These are phyloP conservation scores for Tetranychus urticae DNA, from an alignment of 1,140 invertebrate genomes.

Conservation along the genomic window DNA sequence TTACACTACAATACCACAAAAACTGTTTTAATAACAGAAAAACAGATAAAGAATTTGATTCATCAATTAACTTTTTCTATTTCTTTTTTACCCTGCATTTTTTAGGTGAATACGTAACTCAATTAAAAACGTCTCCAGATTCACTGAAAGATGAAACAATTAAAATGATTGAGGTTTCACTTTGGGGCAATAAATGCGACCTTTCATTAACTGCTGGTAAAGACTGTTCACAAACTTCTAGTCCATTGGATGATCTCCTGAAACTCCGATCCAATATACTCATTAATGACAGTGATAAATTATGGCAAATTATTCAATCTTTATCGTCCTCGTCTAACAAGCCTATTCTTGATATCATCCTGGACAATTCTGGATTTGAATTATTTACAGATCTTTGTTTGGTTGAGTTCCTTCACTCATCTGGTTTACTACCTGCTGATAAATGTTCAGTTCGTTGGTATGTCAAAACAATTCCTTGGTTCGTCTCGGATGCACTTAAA, in stretches of 20 bases:
- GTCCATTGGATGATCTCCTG: conserved; percentile 36
- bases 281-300: conserved; percentile 29
- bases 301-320: conserved; percentile 8
- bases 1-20: too few relatives aligned
- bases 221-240: conserved; percentile 25
- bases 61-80: background rate
- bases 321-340: background rate
- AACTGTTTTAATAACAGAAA: too few relatives aligned
- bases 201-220: conserved; percentile 54
- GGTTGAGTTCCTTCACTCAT: conserved; percentile 44
- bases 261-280: conserved; percentile 40
- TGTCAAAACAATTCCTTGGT: conserved; percentile 82
- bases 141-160: background rate
- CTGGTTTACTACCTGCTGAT: conserved; percentile 29
- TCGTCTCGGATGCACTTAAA: conserved; percentile 64
- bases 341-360: conserved; percentile 40
- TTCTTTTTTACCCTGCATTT: background rate
- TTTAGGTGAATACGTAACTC: background rate
- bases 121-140: background rate
- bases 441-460: conserved; percentile 41
- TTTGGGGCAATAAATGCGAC: conserved; percentile 57
- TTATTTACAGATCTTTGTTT: conserved; percentile 69
- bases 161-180: conserved; percentile 9
- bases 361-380: conserved; percentile 88
- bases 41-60: background rate